These are phyloP conservation scores for Crotalus helleri DNA, from an alignment of 2,113 vertebrate genomes.

Conservation along the genomic window DNA sequence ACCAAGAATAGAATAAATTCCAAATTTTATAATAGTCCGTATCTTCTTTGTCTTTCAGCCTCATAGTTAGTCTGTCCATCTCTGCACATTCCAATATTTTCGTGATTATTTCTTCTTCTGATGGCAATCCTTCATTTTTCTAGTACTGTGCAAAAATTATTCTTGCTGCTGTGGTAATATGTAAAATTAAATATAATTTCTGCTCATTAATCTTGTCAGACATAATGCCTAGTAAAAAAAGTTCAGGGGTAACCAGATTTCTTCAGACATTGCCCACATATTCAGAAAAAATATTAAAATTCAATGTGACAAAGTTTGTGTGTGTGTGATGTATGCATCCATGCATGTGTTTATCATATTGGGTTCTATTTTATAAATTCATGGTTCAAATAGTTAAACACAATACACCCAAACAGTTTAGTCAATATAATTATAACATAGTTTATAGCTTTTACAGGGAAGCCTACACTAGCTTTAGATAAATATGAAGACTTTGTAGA, in stretches of 20 bases:
- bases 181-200: no score
- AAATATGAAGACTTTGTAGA: neutral
- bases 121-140: no score
- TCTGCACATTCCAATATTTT: no score
- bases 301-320: neutral
- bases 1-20: no score
- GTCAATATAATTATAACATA: neutral
- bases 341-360: neutral
- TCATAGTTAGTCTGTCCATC: no score
- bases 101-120: no score
- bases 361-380: neutral
- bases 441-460: neutral
- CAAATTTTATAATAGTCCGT: no score
- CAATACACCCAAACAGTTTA: neutral
- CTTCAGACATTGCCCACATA: neutral
- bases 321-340: neutral
- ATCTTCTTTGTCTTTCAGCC: no score
- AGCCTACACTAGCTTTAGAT: neutral
- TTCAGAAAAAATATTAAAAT: constrained; percentile 1
- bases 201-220: no score
- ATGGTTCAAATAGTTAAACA: neutral
- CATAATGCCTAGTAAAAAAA: no score
- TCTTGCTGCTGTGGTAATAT: no score
- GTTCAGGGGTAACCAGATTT: neutral
- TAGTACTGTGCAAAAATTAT: no score